Base-by-base conservation (phyloP, 2,797 vertebrate genomes). In the Cheirogaleus major region DNA sequence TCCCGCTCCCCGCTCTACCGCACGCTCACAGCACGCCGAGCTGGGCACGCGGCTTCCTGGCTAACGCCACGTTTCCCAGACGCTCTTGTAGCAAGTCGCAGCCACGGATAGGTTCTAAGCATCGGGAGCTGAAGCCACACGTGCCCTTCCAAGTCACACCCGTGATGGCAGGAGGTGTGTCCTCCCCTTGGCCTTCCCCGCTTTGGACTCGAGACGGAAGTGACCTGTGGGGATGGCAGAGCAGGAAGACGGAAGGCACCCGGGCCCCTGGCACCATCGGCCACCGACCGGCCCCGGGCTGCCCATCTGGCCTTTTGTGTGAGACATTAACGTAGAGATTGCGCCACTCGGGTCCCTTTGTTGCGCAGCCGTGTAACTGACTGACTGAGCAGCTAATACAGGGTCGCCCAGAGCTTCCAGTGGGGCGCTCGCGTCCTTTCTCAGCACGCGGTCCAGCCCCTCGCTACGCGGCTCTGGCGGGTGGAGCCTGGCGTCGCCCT, bases 361-460 rank as follows among this genome's bases (percentile, higher is more conserved):
- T 80, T 32, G 50, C 0, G 0, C 70, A 22, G 76, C 65, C 9
- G 23, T 0, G 0, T 2, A 27, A 1, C 69, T 9, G 70, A 65
- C 52, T 0, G 0, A 6, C 7, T 32, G 4, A 32, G 52, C 12
- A 61, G 17, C 73, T 1, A 0, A 17, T 1, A 11, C 48, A 52
- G 52, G 2, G 0, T 6, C 2, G 0, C 61, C 59, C 13, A 0
- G 1, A 3, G 85, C 38, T 0, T 30, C 4, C 0, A 0, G 10
- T 30, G 4, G 20, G n/a, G 35, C 1, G 1, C 35, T 22, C 32
- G 2, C 3, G 2, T 4, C 27, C 12, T 2, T 14, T 2, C 0
- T 7, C 30, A 7, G n/a, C 0, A 0, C 0, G n/a, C 1, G 4
- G 12, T 1, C 20, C 27, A 0, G 15, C 72, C 23, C 32, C 43